Base-by-base conservation (phyloP, 2,797 vertebrate species). In the Danionella dracula region DNA sequence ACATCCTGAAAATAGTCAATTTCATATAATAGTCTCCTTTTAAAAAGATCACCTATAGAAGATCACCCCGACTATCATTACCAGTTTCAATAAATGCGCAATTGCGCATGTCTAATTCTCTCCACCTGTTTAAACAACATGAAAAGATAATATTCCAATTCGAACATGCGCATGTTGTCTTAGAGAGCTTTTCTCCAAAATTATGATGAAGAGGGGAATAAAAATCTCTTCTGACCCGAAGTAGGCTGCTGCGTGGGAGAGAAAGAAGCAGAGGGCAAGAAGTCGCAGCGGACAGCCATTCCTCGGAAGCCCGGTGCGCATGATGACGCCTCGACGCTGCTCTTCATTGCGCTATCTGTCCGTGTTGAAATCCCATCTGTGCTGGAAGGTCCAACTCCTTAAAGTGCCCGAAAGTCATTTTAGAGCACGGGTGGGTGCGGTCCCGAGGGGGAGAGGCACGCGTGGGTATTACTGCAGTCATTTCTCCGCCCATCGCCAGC, bases 341-440 rank as follows among this genome's bases (percentile, higher is more conserved):
- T 90, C 91, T 83, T 89, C 90, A 91, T 92, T 82, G 89, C 93
- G 87, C 83, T 84, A 85, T 81, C 84, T 89, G 86, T 85, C 83
- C 83, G 76, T 68, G 72, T 80, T 84, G 84, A 87, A 87, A 85
- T 85, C 85, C 75, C 62, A 79, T 72, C 84, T 81, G 81, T 76
- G 75, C 77, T 60, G 78, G 23, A 79, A 82, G 80, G 81, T 76
- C 79, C 79, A 80, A 79, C 80, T 85, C 86, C 87, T 84, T 86
- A 88, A 86, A 82, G 76, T 74, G 66, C 71, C 78, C 73, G 77
- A 77, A 75, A 80, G 78, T 69, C 73, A 76, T 72, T 66, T 75
- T 71, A 77, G 49, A 67, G 72, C 72, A 77, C 76, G 68, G 48
- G 73, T 78, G 82, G 87, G 86, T 78, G 81, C 79, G 72, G 77